Base-by-base conservation (phyloP, 2,113 vertebrate genomes). In the Glaucomys volans region DNA sequence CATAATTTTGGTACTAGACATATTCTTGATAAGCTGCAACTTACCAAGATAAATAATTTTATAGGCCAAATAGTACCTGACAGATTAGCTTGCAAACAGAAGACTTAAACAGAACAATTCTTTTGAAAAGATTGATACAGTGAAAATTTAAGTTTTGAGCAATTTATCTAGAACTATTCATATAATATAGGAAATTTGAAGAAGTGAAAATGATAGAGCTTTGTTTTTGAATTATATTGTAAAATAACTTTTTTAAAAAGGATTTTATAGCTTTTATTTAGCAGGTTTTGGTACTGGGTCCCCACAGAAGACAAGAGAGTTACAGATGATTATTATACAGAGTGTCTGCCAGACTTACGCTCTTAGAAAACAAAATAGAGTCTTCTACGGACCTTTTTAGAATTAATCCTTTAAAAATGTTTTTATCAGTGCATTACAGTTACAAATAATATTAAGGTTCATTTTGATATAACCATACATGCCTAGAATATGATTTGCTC, bases 21-120 rank as follows among this genome's bases (percentile, higher is more conserved):
- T 30, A 79, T 24, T 76, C n/a, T n/a, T n/a, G n/a, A 95, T 62
- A 95, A 87, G 82, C 42, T 96, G 50, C 35, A 62, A 83, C 62
- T 69, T 66, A 84, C 9, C 67, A 84, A 91, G 22, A 28, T 82
- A 76, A 94, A 84, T 77, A 30, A 89, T 87, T 17, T n/a, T 42
- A 42, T 7, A 84, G 40, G 87, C 11, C 87, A 96, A 95, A 76
- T 12, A 35, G 35, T 40, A 86, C 17, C 66, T 93, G 75, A 44
- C 75, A 90, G 30, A 80, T 35, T 22, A 83, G 76, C 32, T 79
- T 96, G 44, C 42, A 88, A 79, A 67, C 4, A 91, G 37, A 90
- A 91, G 37, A 87, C n/a, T 95, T 90, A 81, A 82, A 91, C 30
- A 91, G 16, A 95, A 47, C 5, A 54, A 90, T 84, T 44, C 8